Conservation (phyloP, 1,140 invertebrate genomes). For the Diabrotica virgifera region DNA sequence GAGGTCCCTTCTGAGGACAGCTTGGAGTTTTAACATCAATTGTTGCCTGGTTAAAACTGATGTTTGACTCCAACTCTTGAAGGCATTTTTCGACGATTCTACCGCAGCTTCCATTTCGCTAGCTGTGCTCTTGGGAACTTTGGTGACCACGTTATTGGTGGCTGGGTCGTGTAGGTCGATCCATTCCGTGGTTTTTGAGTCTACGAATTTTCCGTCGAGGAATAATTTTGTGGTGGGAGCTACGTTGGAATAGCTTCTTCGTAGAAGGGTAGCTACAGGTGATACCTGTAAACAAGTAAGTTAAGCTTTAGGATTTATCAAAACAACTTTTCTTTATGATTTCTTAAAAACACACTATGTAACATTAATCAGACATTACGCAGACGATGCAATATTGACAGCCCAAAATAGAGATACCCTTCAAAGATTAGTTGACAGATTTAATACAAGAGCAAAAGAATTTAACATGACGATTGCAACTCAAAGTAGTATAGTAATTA, state of each 20-base stretch:
- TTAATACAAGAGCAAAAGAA: no score
- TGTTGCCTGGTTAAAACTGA: slow-evolving; percentile 93
- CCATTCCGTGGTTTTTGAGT: slow-evolving; percentile 90
- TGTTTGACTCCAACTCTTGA: slow-evolving; percentile 80
- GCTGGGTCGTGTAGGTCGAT: slow-evolving; percentile 94
- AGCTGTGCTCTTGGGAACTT: slow-evolving; percentile 88
- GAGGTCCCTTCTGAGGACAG: slow-evolving; percentile 64
- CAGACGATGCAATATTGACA: no score
- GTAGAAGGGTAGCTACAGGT: slow-evolving; percentile 20
- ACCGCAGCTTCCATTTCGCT: slow-evolving; percentile 90
- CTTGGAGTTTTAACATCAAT: slow-evolving; percentile 85
- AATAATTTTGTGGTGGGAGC: slow-evolving; percentile 84
- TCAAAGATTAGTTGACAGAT: no score
- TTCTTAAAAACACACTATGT: no score
- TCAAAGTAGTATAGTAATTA: no score
- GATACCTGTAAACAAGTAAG: slow-evolving; percentile 11
- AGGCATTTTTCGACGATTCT: slow-evolving; percentile 80
- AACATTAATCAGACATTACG: no score
- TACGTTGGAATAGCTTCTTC: slow-evolving; percentile 42
- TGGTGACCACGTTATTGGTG: slow-evolving; percentile 78
- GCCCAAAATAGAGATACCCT: no score
- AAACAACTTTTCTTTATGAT: no score
- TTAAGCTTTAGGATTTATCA: no score
- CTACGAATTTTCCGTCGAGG: slow-evolving; percentile 92
- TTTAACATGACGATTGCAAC: no score